Evolutionary conservation across 2,888 invertebrate genomes (phyloP).

Genomic region (Dryadula phaetusa): DNA sequence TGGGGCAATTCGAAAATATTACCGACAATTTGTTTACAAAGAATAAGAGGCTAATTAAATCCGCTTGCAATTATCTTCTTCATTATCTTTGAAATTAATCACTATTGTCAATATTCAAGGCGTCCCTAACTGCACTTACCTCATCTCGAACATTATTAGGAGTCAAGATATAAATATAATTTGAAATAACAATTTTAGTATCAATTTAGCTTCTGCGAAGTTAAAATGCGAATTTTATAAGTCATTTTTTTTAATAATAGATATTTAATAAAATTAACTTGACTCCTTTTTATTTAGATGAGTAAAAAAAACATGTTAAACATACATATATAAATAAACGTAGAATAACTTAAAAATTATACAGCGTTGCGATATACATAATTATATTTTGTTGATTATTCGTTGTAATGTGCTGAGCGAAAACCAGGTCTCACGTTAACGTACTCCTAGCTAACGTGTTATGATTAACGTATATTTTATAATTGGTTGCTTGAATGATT

Average conservation of each 20-base stretch:
- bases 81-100: slow-evolving; percentile 69
- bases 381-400: slow-evolving; percentile 32
- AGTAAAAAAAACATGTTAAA: slow-evolving; percentile 6
- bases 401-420: slow-evolving; percentile 65
- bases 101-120: slow-evolving; percentile 75
- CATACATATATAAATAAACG: slow-evolving; percentile 4
- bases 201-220: slow-evolving; percentile 65
- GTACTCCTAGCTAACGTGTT: slow-evolving; percentile 54
- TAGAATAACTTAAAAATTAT: slow-evolving; percentile 37
- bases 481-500: slow-evolving; percentile 68
- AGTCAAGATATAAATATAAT: slow-evolving; percentile 35
- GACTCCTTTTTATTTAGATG: neutral
- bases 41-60: slow-evolving; percentile 28
- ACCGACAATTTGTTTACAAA: slow-evolving; percentile 24
- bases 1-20: slow-evolving; percentile 23
- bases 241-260: slow-evolving; percentile 39
- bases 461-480: slow-evolving; percentile 66
- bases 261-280: neutral
- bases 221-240: slow-evolving; percentile 58
- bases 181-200: slow-evolving; percentile 31
- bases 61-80: slow-evolving; percentile 59
- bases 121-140: slow-evolving; percentile 56
- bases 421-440: slow-evolving; percentile 54
- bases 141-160: slow-evolving; percentile 57
- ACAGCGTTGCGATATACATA: slow-evolving; percentile 63